These are phyloP conservation scores for Bursaphelenchus okinawaensis DNA, from an alignment of 2,888 invertebrate genomes.

Conservation along the genomic window DNA sequence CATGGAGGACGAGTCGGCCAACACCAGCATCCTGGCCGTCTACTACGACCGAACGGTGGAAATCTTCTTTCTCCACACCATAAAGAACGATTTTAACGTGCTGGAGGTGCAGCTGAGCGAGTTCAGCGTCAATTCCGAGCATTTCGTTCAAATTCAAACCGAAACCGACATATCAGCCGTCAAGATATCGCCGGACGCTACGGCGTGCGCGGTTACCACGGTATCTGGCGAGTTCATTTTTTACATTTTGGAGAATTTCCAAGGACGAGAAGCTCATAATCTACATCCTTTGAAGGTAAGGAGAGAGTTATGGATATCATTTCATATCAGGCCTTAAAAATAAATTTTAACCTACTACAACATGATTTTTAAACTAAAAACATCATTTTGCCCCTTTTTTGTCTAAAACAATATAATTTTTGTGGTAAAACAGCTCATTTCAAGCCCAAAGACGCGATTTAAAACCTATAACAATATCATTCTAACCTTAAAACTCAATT, in stretches of 20 bases:
- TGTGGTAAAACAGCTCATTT: no score
- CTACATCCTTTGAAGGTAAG: conserved; percentile 29
- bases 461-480: no score
- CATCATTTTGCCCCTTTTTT: no score
- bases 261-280: conserved; percentile 36
- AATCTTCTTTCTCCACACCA: conserved; percentile 34
- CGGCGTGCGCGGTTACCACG: conserved; percentile 43
- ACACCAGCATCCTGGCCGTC: conserved; percentile 21
- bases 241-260: conserved; percentile 40
- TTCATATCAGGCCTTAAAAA: no score
- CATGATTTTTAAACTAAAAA: no score
- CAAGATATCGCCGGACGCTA: conserved; percentile 50
- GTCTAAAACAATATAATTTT: no score
- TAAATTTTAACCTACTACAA: no score
- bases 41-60: conserved; percentile 38
- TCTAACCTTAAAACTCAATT: no score
- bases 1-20: conserved; percentile 16
- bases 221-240: conserved; percentile 38
- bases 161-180: conserved; percentile 33
- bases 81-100: conserved; percentile 21
- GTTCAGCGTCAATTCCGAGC: conserved; percentile 20
- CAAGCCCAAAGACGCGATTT: no score
- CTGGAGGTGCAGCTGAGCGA: conserved; percentile 18
- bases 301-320: no score
- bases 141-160: conserved; percentile 25